phyloP scores from a whole-genome alignment of 2,113 vertebrate genomes.

The Cygnus buccinator region DNA sequence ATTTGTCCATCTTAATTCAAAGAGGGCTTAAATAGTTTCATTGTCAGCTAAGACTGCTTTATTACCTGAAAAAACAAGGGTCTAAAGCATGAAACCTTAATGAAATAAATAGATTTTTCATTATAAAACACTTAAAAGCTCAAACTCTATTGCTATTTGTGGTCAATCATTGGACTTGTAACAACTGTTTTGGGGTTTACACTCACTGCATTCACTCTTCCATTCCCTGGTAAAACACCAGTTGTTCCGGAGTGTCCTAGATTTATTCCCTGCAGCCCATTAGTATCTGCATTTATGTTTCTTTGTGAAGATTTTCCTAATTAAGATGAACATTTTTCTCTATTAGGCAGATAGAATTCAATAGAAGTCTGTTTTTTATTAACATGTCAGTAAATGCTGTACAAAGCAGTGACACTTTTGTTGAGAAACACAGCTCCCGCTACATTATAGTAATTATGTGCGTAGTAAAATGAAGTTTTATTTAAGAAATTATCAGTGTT shows the following conservation, averaged over 20 bases:
- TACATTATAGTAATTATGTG: slow-evolving; percentile 46
- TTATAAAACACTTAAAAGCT: slow-evolving; percentile 71
- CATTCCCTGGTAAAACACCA: slow-evolving; percentile 39
- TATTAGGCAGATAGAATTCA: slow-evolving; percentile 73
- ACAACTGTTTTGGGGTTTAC: slow-evolving; percentile 53
- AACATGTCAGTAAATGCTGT: slow-evolving; percentile 44
- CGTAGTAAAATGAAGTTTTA: slow-evolving; percentile 49
- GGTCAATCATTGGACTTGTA: slow-evolving; percentile 34
- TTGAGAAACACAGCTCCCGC: slow-evolving; percentile 16
- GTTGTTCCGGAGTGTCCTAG: slow-evolving; percentile 22
- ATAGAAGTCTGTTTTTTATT: slow-evolving; percentile 67
- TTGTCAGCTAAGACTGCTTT: slow-evolving; percentile 41
- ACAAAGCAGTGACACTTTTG: slow-evolving; percentile 40
- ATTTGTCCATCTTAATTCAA: slow-evolving; percentile 56
- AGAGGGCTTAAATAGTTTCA: slow-evolving; percentile 30
- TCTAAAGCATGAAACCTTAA: slow-evolving; percentile 60
- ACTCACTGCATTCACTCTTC: slow-evolving; percentile 2
- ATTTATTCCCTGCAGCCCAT: slow-evolving; percentile 50
- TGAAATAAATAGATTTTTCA: slow-evolving; percentile 75
- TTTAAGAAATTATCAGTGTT: slow-evolving; percentile 65
- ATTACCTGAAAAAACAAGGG: slow-evolving; percentile 53
- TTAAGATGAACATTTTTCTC: slow-evolving; percentile 74
- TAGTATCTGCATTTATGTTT: slow-evolving; percentile 55
- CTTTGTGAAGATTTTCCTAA: slow-evolving; percentile 75
- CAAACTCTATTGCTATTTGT: slow-evolving; percentile 41